These are phyloP conservation scores for Athene cunicularia DNA, from an alignment of 2,113 vertebrate species.

Conservation along the genomic window DNA sequence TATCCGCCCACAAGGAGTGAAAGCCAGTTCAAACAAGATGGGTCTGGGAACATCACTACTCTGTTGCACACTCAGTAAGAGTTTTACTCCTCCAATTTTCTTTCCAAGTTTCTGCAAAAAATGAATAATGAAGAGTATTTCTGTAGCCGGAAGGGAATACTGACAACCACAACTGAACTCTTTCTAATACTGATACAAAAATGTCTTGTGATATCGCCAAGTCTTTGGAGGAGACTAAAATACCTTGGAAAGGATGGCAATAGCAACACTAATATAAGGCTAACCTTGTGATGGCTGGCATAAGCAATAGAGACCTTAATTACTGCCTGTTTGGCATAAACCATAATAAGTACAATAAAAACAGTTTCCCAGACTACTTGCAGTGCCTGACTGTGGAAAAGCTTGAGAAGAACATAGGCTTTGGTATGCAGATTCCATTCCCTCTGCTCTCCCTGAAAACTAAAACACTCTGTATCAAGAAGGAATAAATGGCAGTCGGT, in stretches of 20 bases:
- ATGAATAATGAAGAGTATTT: not conserved
- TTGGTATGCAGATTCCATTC: too few relatives aligned
- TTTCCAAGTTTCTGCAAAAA: not conserved
- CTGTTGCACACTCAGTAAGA: not conserved
- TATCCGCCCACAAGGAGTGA: not conserved
- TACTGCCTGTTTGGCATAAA: not conserved
- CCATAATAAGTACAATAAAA: not conserved
- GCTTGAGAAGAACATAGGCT: not conserved
- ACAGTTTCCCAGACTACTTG: not conserved
- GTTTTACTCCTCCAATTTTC: not conserved
- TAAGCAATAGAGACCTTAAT: not conserved
- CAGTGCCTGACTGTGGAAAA: not conserved
- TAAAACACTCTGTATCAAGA: not conserved
- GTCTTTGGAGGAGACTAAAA: not conserved
- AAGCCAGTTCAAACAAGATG: not conserved
- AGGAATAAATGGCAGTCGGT: not conserved
- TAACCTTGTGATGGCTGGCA: not conserved
- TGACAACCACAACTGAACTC: fast-evolving
- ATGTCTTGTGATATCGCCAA: not conserved
- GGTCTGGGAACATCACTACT: not conserved
- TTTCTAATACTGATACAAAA: not conserved
- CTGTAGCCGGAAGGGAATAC: not conserved
- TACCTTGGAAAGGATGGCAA: not conserved
- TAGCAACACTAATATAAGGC: not conserved
- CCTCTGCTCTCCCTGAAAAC: not conserved